Evolutionary conservation across 2,113 vertebrate species (phyloP).

Genomic region (Hippopotamus amphibius): DNA sequence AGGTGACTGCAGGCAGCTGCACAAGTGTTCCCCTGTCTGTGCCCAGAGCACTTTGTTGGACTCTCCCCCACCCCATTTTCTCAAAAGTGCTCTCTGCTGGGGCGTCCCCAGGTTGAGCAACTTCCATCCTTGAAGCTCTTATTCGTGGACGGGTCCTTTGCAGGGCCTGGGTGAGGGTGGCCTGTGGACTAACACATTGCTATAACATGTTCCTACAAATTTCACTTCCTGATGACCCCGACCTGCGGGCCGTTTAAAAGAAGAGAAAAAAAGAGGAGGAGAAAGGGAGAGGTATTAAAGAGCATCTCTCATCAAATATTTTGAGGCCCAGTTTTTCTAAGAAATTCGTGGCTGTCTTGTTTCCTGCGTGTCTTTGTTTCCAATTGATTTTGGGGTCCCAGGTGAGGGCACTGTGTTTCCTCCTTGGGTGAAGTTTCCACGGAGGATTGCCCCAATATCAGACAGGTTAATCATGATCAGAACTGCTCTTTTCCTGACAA

Average conservation of each 20-base stretch:
- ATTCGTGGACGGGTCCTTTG: not conserved
- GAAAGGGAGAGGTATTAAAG: not conserved
- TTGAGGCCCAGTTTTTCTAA: not conserved
- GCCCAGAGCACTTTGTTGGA: not conserved
- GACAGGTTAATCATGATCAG: not conserved
- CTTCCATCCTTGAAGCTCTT: not conserved
- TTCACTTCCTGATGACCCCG: not conserved
- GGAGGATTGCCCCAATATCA: too few species aligned
- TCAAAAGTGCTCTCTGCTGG: not conserved
- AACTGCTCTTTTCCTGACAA: not conserved
- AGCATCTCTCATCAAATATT: not conserved
- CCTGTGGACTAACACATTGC: not conserved
- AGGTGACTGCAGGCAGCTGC: not conserved
- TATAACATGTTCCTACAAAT: not conserved
- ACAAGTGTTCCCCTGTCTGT: not conserved
- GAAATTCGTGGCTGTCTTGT: not conserved
- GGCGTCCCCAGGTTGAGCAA: not conserved
- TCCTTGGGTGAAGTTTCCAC: not conserved
- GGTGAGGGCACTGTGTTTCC: not conserved
- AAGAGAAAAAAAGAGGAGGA: not conserved
- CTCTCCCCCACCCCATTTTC: fast-evolving
- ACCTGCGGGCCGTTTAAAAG: not conserved
- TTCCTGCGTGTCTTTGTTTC: not conserved
- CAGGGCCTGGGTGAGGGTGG: not conserved
- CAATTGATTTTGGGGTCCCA: not conserved